phyloP scores from a whole-genome alignment of 2,888 invertebrate species.

The Tanytarsus gracilentus region DNA sequence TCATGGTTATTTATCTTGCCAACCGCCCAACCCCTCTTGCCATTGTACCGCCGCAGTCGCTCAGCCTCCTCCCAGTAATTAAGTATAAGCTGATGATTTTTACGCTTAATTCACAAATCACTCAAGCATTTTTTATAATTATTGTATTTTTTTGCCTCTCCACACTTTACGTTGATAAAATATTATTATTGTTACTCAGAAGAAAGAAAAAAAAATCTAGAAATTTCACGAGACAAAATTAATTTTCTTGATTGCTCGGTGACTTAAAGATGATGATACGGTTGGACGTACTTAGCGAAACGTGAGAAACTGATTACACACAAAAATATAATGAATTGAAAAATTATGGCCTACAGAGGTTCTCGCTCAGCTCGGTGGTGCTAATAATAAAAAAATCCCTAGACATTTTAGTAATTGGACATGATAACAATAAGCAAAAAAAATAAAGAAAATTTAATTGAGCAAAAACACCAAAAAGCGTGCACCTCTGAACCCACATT shows the following conservation, averaged over 20 bases:
- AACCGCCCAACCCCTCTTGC: no score
- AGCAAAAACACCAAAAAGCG: slow-evolving; percentile 26
- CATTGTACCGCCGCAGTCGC: no score
- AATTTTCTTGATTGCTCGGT: not conserved
- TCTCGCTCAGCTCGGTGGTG: slow-evolving; percentile 20
- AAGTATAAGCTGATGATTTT: no score
- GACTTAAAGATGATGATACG: slow-evolving; percentile 2
- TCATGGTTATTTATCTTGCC: no score
- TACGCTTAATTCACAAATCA: no score
- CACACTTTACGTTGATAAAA: not conserved
- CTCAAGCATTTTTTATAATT: not conserved
- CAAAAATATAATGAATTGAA: not conserved
- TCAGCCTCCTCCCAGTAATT: no score
- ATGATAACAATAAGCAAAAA: not conserved
- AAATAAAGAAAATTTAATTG: not conserved
- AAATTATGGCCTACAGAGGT: slow-evolving; percentile 18
- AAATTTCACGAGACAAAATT: not conserved
- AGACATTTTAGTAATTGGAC: not conserved
- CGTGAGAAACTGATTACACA: slow-evolving; percentile 5
- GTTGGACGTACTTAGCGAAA: not conserved
- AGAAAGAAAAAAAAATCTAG: slow-evolving; percentile 4
- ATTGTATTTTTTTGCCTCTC: not conserved
- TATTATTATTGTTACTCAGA: slow-evolving; percentile 15
- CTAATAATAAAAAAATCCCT: not conserved
- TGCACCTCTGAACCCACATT: slow-evolving; percentile 22